Conservation (phyloP, 2,797 vertebrate genomes). For the Streptopelia turtur region DNA sequence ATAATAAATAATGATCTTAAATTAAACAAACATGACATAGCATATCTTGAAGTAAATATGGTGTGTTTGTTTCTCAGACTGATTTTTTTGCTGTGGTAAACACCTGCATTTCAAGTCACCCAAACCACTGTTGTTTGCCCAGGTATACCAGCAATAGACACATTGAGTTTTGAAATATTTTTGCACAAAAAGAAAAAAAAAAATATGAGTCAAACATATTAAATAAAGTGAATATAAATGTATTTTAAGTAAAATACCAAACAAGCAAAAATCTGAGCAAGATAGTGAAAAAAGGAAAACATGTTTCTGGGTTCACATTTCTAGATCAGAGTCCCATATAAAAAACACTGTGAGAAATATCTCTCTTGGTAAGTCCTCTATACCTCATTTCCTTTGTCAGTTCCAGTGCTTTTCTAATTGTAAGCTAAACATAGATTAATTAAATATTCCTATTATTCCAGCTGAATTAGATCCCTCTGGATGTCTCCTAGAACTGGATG, state of each 20-base stretch:
- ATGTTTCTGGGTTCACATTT: not conserved
- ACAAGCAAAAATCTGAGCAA: not conserved
- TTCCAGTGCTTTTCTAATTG: not conserved
- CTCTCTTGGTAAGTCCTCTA: not conserved
- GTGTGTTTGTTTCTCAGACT: not conserved
- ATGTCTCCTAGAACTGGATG: not conserved
- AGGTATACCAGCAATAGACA: not conserved
- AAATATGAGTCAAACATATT: not conserved
- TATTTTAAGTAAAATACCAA: not conserved
- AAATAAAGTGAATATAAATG: not conserved
- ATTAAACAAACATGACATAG: not conserved
- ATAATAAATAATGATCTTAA: not conserved
- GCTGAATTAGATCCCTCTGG: not conserved
- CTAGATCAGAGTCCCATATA: not conserved
- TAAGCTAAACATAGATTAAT: not conserved
- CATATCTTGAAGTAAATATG: not conserved
- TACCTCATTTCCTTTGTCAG: not conserved
- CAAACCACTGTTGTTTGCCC: not conserved
- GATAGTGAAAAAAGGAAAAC: not conserved
- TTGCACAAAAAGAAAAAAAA: not conserved
- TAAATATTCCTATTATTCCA: not conserved
- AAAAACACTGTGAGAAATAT: not conserved
- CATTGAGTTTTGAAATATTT: not conserved
- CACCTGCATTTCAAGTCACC: not conserved
- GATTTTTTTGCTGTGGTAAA: not conserved